A percentile compares a stretch with the other conserved stretches of the same genome.
Evolutionary conservation across 2,888 invertebrate species (phyloP).

Genomic region (Xanthostigma xanthostigma): DNA sequence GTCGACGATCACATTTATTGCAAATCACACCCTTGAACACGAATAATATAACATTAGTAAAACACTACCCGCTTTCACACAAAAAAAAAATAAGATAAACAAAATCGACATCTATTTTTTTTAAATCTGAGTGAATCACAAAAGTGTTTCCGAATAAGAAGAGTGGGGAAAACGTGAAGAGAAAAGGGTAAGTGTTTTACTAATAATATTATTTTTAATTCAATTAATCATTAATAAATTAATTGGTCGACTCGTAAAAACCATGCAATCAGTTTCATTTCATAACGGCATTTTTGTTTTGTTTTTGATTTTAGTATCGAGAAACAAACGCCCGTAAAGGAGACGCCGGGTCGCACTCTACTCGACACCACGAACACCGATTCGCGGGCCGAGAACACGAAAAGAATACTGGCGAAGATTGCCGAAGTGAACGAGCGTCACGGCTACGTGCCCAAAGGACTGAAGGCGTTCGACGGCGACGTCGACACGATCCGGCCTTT

Average conservation of each 20-base stretch:
- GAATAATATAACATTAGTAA: too few species aligned
- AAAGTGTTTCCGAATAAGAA: too few species aligned
- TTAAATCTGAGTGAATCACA: too few species aligned
- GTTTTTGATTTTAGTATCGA: conserved; percentile 21
- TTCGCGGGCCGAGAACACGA: conserved; percentile 18
- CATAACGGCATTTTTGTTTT: not conserved
- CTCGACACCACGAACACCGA: conserved; percentile 3
- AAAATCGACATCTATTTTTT: too few species aligned
- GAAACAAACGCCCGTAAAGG: conserved; percentile 17
- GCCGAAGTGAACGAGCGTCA: conserved; percentile 34
- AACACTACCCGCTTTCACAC: too few species aligned
- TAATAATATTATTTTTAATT: not conserved
- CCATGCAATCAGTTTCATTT: too few species aligned
- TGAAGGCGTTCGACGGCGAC: conserved; percentile 1
- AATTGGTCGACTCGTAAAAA: too few species aligned
- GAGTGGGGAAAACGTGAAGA: too few species aligned
- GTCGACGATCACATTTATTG: too few species aligned
- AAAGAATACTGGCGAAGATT: conserved; percentile 39
- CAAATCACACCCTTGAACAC: too few species aligned
- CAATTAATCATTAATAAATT: not conserved
- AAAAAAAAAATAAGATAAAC: too few species aligned
- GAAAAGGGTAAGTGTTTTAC: not conserved
- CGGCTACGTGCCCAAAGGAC: conserved; percentile 20
- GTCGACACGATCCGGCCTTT: not conserved
- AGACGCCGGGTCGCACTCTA: conserved; percentile 8